A percentile compares a stretch with the other conserved stretches of the same genome.
Evolutionary conservation across 2,888 invertebrate species (phyloP).

Genomic region (Oscheius sp.): DNA sequence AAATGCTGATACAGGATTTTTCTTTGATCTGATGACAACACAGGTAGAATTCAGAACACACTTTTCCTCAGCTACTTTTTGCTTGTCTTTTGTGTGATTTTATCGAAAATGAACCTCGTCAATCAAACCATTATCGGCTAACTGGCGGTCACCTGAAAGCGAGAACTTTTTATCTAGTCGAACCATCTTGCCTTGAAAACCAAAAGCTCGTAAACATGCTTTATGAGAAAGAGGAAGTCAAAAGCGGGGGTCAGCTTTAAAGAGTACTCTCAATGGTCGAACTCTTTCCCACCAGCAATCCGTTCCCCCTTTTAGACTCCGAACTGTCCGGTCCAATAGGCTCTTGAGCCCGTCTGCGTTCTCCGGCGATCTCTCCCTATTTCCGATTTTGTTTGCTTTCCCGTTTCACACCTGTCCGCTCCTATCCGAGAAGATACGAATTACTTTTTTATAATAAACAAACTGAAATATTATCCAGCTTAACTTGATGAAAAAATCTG

Average conservation of each 20-base stretch:
- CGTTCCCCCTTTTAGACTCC: not conserved
- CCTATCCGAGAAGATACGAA: not conserved
- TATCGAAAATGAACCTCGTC: not conserved
- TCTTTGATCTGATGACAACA: too few relatives aligned
- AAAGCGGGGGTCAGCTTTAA: not conserved
- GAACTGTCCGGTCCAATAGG: not conserved
- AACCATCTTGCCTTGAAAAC: conserved; percentile 10
- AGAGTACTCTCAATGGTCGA: not conserved
- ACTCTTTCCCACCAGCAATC: not conserved
- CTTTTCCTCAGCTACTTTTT: not conserved
- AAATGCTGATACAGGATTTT: too few relatives aligned
- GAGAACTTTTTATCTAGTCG: conserved; percentile 2
- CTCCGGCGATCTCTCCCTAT: conserved; percentile 3
- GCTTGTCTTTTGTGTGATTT: not conserved
- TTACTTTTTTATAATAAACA: not conserved
- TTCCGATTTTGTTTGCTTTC: conserved; percentile 9
- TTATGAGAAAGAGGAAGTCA: not conserved
- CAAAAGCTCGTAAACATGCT: not conserved
- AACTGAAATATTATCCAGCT: not conserved
- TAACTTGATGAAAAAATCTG: not conserved
- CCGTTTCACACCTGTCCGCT: conserved; percentile 11
- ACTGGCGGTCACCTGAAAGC: conserved; percentile 5
- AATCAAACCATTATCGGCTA: not conserved
- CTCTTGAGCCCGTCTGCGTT: conserved; percentile 13
- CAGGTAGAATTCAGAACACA: too few relatives aligned